Evolutionary conservation across 2,797 vertebrate genomes (phyloP), one percentile per base, ranked within the genome.

Genomic region (Kryptolebias ocellatus): DNA sequence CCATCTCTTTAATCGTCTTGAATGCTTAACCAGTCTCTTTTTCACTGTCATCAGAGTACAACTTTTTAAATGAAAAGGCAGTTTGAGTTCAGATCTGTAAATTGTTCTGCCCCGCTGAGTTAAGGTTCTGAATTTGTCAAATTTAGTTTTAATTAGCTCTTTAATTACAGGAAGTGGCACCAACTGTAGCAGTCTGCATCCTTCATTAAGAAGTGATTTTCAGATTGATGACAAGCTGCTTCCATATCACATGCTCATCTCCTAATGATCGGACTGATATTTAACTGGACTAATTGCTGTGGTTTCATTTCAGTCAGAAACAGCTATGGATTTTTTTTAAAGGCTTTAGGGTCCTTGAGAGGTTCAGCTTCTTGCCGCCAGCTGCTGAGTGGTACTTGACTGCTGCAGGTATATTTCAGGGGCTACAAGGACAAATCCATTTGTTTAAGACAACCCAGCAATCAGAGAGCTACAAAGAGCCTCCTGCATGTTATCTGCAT

Each of bases 361-460:
- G 75, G 53, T 78, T 78, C 74, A 57, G 62, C 72, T 18, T 63
- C 51, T 53, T 76, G 54, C 64, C 76, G 57, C 62, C 81, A 75
- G 70, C 74, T 80, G 71, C 64, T 50, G 37, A 71, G 64, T 65
- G 50, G 20, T 59, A 81, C 55, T 54, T 74, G 51, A 60, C 53
- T 79, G 70, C 61, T 75, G 63, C 66, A 82, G 72, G 64, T 85
- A 68, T 86, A 75, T 88, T 89, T 88, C 80, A 74, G 78, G 55
- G 75, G 42, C 15, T 34, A 64, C 80, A 80, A 89, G 83, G 89
- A 85, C 83, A 88, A 79, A 80, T 89, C 80, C 29, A 89, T 90
- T 89, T 86, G 18, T 85, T 74, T 71, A 45, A 83, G 78, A 73
- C 67, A 74, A 47, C 65, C 53, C 59, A 67, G 54, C 60, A 58